A percentile compares a stretch with the other conserved stretches of the same genome.
Conservation (phyloP, 2,888 invertebrate species). For the Metopia argyrocephala region DNA sequence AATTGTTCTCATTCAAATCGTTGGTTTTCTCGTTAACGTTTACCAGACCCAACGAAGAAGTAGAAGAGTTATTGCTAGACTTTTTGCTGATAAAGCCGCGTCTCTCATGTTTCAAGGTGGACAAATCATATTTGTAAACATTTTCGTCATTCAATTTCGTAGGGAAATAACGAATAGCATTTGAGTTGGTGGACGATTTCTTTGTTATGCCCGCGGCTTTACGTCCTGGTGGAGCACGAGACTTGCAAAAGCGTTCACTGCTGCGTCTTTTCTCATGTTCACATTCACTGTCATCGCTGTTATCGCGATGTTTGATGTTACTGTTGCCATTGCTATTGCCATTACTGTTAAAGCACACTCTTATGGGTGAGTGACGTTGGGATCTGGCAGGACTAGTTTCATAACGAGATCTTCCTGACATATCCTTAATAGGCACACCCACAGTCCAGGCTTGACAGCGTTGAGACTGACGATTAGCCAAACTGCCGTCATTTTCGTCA, state of each 20-base stretch:
- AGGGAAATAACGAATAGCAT: slow-evolving; percentile 72
- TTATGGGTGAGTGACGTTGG: slow-evolving; percentile 76
- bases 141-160: slow-evolving; percentile 75
- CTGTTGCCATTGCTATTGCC: slow-evolving; percentile 44
- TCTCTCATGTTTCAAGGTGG: slow-evolving; percentile 76
- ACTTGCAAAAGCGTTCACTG: slow-evolving; percentile 83
- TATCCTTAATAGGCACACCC: slow-evolving; percentile 69
- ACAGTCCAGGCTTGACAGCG: slow-evolving; percentile 58
- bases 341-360: slow-evolving; percentile 66
- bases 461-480: slow-evolving; percentile 71
- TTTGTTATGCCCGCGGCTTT: slow-evolving; percentile 76
- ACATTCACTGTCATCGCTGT: slow-evolving; percentile 80
- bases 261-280: slow-evolving; percentile 83
- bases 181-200: slow-evolving; percentile 69
- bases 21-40: slow-evolving; percentile 67
- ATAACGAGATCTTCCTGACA: slow-evolving; percentile 71
- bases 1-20: slow-evolving; percentile 78
- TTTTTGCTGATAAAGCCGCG: slow-evolving; percentile 78
- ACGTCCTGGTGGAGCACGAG: slow-evolving; percentile 81
- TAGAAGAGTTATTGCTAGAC: not conserved
- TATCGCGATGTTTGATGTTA: slow-evolving; percentile 73
- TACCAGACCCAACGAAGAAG: slow-evolving; percentile 54
- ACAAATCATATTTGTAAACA: slow-evolving; percentile 77
- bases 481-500: slow-evolving; percentile 73
- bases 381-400: slow-evolving; percentile 78